phyloP scores from a whole-genome alignment of 2,888 invertebrate species.

The Octonoba sinensis region DNA sequence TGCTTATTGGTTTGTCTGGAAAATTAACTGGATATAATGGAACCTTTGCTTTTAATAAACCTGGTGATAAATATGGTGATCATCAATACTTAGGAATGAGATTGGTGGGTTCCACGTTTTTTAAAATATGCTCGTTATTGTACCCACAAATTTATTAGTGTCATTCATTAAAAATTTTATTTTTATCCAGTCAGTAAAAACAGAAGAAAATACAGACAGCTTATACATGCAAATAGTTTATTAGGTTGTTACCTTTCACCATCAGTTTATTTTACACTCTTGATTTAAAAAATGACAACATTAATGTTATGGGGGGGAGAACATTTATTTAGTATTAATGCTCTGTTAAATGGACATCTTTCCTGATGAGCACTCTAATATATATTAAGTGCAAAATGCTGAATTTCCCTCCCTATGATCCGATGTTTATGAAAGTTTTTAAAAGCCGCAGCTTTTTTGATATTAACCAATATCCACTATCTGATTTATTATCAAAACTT shows the following conservation, averaged over 20 bases:
- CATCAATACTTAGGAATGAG: constrained; percentile 93
- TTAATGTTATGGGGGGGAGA: too few species aligned
- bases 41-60: constrained; percentile 92
- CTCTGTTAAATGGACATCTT: neutral
- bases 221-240: too few species aligned
- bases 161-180: too few species aligned
- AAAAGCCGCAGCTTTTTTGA: neutral
- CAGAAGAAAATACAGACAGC: too few species aligned
- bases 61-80: constrained; percentile 93
- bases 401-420: neutral
- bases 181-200: too few species aligned
- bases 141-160: too few species aligned
- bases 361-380: neutral
- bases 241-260: too few species aligned
- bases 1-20: constrained; percentile 93
- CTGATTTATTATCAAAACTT: too few species aligned
- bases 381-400: neutral
- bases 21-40: constrained; percentile 94
- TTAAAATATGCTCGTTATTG: neutral
- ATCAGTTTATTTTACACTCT: too few species aligned
- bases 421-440: neutral
- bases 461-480: too few species aligned
- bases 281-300: too few species aligned
- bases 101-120: constrained; percentile 71
- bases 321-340: too few species aligned